phyloP scores from a whole-genome alignment of 2,113 vertebrate species.

The Pteropus alecto region DNA sequence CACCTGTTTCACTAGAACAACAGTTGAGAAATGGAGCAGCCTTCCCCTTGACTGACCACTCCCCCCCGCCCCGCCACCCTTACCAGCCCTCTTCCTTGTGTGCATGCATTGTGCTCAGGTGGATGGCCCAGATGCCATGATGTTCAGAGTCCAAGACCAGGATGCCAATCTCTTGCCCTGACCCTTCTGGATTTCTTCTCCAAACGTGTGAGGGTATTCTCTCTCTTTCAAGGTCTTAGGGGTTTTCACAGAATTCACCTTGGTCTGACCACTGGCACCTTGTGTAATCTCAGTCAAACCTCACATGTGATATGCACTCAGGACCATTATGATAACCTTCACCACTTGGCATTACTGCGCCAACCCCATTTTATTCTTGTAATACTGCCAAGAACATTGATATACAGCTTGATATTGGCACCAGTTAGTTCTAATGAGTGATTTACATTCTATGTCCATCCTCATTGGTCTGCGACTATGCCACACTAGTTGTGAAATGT shows the following conservation, averaged over 20 bases:
- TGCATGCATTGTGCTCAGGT: rapidly evolving
- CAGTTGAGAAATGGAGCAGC: no score
- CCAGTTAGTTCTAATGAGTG: not conserved
- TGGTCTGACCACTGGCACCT: not conserved
- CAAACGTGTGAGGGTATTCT: not conserved
- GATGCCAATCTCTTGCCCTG: not conserved
- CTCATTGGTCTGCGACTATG: not conserved
- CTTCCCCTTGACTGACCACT: not conserved
- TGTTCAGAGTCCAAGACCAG: not conserved
- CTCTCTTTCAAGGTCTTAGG: not conserved
- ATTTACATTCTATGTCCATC: not conserved
- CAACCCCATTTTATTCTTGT: not conserved
- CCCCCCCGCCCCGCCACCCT: not conserved
- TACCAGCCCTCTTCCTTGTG: not conserved
- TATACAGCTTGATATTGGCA: not conserved
- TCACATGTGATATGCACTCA: not conserved
- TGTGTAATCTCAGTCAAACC: not conserved
- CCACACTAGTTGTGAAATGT: not conserved
- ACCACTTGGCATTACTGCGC: not conserved
- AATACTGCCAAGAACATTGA: not conserved
- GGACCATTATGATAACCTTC: not conserved
- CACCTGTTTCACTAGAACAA: not conserved
- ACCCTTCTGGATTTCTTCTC: not conserved
- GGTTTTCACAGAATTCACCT: not conserved
- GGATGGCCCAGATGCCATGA: not conserved